A percentile compares a stretch with the other conserved stretches of the same genome.
These are phyloP conservation scores for Progne subis DNA, from an alignment of 2,113 vertebrate genomes.

Conservation along the genomic window DNA sequence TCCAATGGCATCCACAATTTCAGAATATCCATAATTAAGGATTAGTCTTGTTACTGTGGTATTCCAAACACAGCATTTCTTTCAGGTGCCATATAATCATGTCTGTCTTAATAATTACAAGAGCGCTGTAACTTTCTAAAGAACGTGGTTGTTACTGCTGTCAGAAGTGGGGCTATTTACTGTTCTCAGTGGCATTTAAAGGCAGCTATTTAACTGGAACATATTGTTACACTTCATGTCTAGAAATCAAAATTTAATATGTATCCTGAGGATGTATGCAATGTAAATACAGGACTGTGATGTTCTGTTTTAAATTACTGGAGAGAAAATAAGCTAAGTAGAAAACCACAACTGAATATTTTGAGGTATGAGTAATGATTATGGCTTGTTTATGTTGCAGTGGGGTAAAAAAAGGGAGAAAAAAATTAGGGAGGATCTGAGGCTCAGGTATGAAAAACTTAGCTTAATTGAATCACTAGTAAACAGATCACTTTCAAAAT, in stretches of 20 bases:
- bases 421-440: background rate
- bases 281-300: background rate
- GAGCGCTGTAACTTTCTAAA: background rate
- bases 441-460: background rate
- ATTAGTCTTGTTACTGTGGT: background rate
- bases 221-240: background rate
- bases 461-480: background rate
- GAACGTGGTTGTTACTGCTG: background rate
- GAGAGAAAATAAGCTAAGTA: background rate
- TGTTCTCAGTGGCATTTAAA: background rate
- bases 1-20: background rate
- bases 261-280: background rate
- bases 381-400: background rate
- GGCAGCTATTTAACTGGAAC: background rate
- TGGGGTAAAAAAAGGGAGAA: no score
- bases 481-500: background rate
- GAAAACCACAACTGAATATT: slow-evolving; percentile 12
- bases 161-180: slow-evolving; percentile 7
- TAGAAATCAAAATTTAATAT: slow-evolving; percentile 1
- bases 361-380: background rate
- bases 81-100: slow-evolving; percentile 27
- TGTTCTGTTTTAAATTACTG: background rate
- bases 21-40: background rate
- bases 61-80: slow-evolving; percentile 13
- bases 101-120: slow-evolving; percentile 35